phyloP scores from a whole-genome alignment of 2,797 vertebrate species.

The Hypotaenidia okinawae region DNA sequence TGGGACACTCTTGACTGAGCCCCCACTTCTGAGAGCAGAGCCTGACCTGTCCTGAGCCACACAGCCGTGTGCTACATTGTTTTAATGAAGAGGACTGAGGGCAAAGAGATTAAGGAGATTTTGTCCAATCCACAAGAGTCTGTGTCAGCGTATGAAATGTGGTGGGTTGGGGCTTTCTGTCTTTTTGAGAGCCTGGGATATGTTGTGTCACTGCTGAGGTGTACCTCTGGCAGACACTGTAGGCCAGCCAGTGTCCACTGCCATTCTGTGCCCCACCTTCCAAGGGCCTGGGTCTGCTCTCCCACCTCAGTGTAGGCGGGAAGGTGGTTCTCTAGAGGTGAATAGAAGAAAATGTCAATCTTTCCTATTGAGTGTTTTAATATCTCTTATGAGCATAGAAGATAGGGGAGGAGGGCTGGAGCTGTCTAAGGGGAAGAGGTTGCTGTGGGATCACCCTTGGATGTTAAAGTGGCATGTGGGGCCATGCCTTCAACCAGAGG shows the following conservation, averaged over 20 bases:
- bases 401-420: not conserved
- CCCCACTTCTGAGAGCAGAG: not conserved
- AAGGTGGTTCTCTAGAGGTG: not conserved
- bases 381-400: not conserved
- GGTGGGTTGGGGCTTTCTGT: not conserved
- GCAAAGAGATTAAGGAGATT: not conserved
- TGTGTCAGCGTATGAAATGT: not conserved
- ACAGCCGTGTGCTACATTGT: rapidly evolving
- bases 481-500: rapidly evolving
- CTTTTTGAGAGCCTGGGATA: not conserved
- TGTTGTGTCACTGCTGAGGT: not conserved
- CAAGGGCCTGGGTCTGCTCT: not conserved
- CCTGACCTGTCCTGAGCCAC: not conserved
- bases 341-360: not conserved
- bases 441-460: not conserved
- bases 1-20: not conserved
- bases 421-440: not conserved
- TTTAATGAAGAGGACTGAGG: not conserved
- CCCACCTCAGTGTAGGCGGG: not conserved
- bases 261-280: not conserved
- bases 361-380: not conserved
- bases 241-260: not conserved
- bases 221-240: rapidly evolving
- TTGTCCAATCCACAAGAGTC: not conserved
- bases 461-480: rapidly evolving